Conservation (phyloP, 2,113 vertebrate species). For the Piprites chloris region DNA sequence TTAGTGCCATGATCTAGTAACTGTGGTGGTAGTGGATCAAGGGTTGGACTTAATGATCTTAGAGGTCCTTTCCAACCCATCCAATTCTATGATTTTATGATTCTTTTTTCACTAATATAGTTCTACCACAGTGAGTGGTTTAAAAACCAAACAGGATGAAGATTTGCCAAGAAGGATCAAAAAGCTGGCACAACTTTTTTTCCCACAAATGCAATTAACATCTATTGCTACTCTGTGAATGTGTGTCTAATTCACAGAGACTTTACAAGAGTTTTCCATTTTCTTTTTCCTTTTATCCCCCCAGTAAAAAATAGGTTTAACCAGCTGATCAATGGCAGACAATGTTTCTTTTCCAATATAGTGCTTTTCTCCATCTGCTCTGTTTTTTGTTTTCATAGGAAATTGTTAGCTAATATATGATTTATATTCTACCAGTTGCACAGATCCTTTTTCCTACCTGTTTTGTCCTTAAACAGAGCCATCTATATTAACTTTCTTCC, state of each 20-base stretch:
- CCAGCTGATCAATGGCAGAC: not conserved
- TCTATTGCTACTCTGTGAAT: not conserved
- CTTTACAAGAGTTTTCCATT: not conserved
- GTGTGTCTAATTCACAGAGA: not conserved
- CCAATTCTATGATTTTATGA: too few relatives aligned
- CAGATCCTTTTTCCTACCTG: not conserved
- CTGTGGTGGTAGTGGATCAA: too few relatives aligned
- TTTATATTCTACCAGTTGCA: not conserved
- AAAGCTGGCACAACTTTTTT: not conserved
- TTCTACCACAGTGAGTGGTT: not conserved
- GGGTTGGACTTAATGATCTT: too few relatives aligned
- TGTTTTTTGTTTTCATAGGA: not conserved
- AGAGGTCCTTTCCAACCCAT: too few relatives aligned
- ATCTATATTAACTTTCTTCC: not conserved
- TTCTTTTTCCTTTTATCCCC: not conserved
- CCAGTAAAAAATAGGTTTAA: not conserved
- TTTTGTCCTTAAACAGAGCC: not conserved
- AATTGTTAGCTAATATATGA: not conserved
- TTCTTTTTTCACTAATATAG: not conserved
- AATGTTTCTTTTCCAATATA: not conserved
- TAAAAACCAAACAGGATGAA: not conserved
- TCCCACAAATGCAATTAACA: not conserved
- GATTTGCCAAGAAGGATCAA: not conserved
- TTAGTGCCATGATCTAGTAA: too few relatives aligned
- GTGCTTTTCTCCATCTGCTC: not conserved